Percentiles rank a stretch among this genome's conserved stretches.
phyloP scores from a whole-genome alignment of 2,797 vertebrate species.

The Nasua narica region DNA sequence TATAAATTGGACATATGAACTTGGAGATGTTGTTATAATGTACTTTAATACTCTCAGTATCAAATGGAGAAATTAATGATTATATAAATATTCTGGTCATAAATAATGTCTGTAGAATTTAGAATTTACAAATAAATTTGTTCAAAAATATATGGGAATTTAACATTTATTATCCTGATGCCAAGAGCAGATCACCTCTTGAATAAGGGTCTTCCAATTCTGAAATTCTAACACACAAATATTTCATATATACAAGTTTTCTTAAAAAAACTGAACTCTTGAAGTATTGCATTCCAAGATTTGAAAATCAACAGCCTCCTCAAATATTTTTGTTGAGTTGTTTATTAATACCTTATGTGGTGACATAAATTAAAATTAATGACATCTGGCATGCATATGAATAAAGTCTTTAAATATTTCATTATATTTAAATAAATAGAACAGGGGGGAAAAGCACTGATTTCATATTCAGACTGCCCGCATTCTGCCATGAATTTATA shows the following conservation, averaged over 20 bases:
- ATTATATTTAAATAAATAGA: conserved; percentile 38
- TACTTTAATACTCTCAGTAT: not conserved
- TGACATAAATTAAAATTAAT: conserved; percentile 55
- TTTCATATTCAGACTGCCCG: not conserved
- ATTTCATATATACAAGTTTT: not conserved
- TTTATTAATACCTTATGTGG: conserved; percentile 46
- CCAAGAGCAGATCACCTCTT: not conserved
- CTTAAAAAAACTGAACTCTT: not conserved
- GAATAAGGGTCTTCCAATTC: not conserved
- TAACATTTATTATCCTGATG: not conserved
- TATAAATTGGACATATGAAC: not conserved
- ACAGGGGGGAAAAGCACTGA: not conserved
- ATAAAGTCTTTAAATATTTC: conserved; percentile 9
- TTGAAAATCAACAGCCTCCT: conserved; percentile 33
- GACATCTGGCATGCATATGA: conserved; percentile 33
- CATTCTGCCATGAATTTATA: not conserved
- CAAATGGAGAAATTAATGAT: not conserved
- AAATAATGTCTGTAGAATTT: not conserved
- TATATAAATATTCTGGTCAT: not conserved
- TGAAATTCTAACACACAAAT: not conserved
- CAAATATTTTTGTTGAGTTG: conserved; percentile 49
- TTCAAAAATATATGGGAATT: not conserved
- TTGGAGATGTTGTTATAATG: not conserved
- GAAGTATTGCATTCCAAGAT: not conserved
- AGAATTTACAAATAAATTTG: not conserved